A percentile compares a stretch with the other conserved stretches of the same genome.
These are phyloP conservation scores for Drosophila miranda DNA, from an alignment of 1,140 invertebrate species.

Conservation along the genomic window DNA sequence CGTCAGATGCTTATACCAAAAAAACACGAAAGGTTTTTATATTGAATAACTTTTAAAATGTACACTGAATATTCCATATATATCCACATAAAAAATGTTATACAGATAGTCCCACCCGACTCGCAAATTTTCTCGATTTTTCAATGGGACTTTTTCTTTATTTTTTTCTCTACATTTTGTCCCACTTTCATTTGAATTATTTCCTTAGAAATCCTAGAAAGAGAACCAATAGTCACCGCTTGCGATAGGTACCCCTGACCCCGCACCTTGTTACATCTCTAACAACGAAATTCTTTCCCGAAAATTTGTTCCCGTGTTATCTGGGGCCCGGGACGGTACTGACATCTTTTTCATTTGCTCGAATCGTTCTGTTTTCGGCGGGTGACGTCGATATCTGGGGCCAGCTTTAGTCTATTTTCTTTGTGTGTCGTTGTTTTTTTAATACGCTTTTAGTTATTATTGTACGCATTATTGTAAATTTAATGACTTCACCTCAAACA, in stretches of 20 bases:
- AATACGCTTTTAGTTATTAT: slow-evolving; percentile 75
- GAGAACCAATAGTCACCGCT: no score
- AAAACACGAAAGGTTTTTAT: no score
- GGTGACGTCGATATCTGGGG: slow-evolving; percentile 33
- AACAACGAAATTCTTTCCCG: slow-evolving; percentile 2
- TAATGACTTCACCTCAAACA: slow-evolving; percentile 67
- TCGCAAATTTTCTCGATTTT: no score
- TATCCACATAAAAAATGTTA: no score
- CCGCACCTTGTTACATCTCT: background rate
- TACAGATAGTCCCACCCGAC: no score
- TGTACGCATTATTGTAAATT: slow-evolving; percentile 77
- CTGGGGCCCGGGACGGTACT: slow-evolving; percentile 15
- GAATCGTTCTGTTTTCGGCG: slow-evolving; percentile 25
- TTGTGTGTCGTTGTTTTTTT: slow-evolving; percentile 17
- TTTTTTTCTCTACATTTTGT: no score
- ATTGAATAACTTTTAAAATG: no score
- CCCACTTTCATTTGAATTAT: no score
- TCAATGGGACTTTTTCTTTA: no score
- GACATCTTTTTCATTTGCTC: slow-evolving; percentile 74
- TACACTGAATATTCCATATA: no score
- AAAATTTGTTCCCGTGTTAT: slow-evolving; percentile 29
- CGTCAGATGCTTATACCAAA: no score
- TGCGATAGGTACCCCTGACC: background rate
- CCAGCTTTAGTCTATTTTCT: slow-evolving; percentile 29
- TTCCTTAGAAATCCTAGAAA: no score